Conservation (phyloP, 64 coral and sea anemone species). For the Hydrozoanthus tunicans region DNA sequence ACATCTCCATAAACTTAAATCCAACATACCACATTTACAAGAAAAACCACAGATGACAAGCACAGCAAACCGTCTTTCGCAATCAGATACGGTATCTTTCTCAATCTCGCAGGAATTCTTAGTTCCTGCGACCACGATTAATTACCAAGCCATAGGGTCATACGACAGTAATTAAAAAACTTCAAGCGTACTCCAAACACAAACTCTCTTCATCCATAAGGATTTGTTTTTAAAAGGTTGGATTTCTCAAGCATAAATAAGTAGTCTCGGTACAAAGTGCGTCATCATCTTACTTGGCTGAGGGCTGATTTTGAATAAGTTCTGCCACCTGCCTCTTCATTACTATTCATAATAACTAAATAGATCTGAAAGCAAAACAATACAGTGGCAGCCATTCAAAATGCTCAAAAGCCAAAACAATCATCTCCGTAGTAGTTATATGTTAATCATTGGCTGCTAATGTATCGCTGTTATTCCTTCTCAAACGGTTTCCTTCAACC, state of each 20-base stretch:
- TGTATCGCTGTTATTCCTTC: conserved; percentile 17
- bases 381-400: conserved; percentile 28
- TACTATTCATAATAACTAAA: conserved; percentile 53
- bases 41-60: conserved; percentile 10
- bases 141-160: not conserved
- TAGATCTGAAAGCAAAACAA: conserved; percentile 55
- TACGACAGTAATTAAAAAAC: conserved; percentile 24
- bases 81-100: conserved; percentile 11
- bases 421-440: conserved; percentile 22
- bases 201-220: conserved; percentile 35
- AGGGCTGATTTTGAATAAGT: conserved; percentile 48
- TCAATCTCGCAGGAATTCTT: not conserved
- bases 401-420: conserved; percentile 27
- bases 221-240: conserved; percentile 34
- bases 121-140: conserved; percentile 7
- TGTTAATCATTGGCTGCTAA: conserved; percentile 47
- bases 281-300: conserved; percentile 41
- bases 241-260: conserved; percentile 46
- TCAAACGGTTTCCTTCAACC: not conserved
- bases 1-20: conserved; percentile 52
- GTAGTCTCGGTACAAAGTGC: conserved; percentile 11
- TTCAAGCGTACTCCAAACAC: conserved; percentile 33
- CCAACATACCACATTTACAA: conserved; percentile 62
- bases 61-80: conserved; percentile 11
- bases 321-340: conserved; percentile 41